Evolutionary conservation across 2,797 vertebrate species (phyloP).

Genomic region (Pangasius djambal): DNA sequence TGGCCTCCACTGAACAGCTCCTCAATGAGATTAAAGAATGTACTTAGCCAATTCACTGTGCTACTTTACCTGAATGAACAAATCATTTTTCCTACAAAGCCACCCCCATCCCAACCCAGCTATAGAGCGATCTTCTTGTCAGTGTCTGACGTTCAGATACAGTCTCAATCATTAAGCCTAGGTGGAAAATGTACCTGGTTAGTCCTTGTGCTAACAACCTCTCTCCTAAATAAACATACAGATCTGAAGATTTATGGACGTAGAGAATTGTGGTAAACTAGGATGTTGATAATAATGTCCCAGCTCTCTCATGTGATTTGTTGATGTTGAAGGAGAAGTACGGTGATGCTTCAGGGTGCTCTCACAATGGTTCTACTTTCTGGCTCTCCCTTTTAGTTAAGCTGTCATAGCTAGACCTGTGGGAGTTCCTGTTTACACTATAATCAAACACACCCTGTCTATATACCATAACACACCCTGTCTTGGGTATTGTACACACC

Average conservation of each 20-base stretch:
- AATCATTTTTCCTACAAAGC: not conserved
- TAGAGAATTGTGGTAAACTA: not conserved
- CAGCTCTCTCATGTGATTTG: not conserved
- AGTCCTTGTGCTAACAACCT: not conserved
- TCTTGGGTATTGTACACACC: not conserved
- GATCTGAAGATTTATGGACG: not conserved
- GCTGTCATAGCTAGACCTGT: not conserved
- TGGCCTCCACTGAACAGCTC: not conserved
- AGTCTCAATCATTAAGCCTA: not conserved
- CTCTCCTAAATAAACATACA: not conserved
- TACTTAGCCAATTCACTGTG: not conserved
- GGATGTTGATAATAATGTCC: not conserved
- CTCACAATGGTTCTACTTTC: not conserved
- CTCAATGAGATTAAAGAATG: conserved; percentile 12
- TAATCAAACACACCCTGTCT: not conserved
- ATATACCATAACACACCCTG: not conserved
- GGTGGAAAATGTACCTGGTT: not conserved
- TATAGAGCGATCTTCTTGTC: not conserved
- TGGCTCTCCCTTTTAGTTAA: not conserved
- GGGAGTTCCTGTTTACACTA: not conserved
- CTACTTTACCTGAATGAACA: not conserved
- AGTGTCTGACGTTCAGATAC: not conserved
- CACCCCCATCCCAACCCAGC: not conserved
- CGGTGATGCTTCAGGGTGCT: not conserved
- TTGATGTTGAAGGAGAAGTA: not conserved